Evolutionary conservation across 2,888 invertebrate genomes (phyloP), one percentile per base, ranked within the genome.

Genomic region (Melanargia galathea): DNA sequence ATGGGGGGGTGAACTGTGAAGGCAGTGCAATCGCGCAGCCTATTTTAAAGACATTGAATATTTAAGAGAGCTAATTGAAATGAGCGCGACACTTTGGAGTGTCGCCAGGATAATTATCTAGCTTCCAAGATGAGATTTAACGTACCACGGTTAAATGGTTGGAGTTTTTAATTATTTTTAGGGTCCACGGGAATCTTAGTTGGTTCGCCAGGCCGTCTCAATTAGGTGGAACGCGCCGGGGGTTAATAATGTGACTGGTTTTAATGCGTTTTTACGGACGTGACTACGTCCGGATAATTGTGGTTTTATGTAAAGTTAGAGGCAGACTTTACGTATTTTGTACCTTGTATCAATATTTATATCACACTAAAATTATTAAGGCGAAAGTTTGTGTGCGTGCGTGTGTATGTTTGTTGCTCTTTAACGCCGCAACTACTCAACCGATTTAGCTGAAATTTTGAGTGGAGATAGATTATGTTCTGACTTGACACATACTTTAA

Each of bases 21-120:
- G n/a, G n/a, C n/a, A n/a, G 80, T 77, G 80, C 81, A 82, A 84
- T 84, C 82, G 82, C 78, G 86, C 77, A 86, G 90, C 90, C 90
- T 91, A 91, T 91, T 91, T 87, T 87, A 87, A 90, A 88, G 87
- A 88, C 90, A 90, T 90, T 91, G 90, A 91, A 91, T 91, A 91
- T 91, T 91, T 89, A 90, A 90, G 88, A 87, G 86, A 84, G 84
- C 90, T 90, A 91, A 91, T 91, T 91, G 91, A 90, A 91, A 90
- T 90, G 90, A 90, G 88, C 85, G 82, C 81, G 89, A 89, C 90
- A 89, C 87, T 90, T 89, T 90, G 90, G 90, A 90, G 87, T 87
- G 88, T 84, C 86, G 90, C 90, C 90, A 90, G 90, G 87, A 86
- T 90, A 90, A 91, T 90, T 90, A 90, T 88, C 90, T 81, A 84